phyloP scores from a whole-genome alignment of 1,140 invertebrate genomes.

The Plodia interpunctella region DNA sequence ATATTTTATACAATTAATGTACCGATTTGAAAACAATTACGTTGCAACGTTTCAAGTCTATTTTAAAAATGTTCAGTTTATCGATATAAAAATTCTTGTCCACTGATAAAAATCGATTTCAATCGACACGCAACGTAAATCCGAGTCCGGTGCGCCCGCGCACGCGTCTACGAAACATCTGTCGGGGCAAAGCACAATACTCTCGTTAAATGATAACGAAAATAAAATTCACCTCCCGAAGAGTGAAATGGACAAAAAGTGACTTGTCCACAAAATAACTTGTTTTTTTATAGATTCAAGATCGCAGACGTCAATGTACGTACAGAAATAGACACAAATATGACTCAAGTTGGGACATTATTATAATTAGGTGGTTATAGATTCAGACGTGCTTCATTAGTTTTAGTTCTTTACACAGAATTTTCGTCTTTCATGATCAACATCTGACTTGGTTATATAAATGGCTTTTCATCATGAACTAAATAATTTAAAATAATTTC shows the following conservation, averaged over 20 bases:
- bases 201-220: slow-evolving; percentile 65
- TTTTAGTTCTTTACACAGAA: not conserved
- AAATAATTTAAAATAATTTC: no score
- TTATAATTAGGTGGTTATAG: not conserved
- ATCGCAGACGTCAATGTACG: slow-evolving; percentile 13
- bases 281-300: slow-evolving; percentile 11
- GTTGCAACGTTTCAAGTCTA: not conserved
- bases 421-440: no score
- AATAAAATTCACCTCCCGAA: slow-evolving; percentile 66
- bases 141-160: slow-evolving; percentile 32
- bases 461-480: no score
- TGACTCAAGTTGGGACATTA: not conserved
- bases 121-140: slow-evolving; percentile 53
- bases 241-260: slow-evolving; percentile 44
- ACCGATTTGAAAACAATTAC: no score
- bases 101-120: slow-evolving; percentile 16
- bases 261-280: slow-evolving; percentile 8
- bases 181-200: slow-evolving; percentile 41
- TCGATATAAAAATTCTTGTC: no score
- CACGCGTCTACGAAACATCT: slow-evolving; percentile 49
- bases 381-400: not conserved
- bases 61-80: not conserved
- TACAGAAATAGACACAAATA: not conserved
- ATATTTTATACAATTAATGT: no score
- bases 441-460: no score